Percentiles rank a stretch among this genome's conserved stretches.
Evolutionary conservation across 92 coral and sea anemone species (phyloP).

Genomic region (Heteractis magnifica): DNA sequence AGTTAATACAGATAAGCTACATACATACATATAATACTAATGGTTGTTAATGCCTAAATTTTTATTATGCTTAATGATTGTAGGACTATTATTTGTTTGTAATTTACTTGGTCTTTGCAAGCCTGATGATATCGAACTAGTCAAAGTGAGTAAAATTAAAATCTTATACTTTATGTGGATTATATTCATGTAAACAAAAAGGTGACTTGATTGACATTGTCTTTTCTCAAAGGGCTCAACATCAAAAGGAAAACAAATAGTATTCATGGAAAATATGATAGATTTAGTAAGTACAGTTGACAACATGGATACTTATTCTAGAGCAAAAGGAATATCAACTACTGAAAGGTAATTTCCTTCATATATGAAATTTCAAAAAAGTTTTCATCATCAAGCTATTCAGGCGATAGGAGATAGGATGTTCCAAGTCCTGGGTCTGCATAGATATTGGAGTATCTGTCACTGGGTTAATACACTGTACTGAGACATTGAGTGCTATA

Average conservation of each 20-base stretch:
- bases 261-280: constrained; percentile 72
- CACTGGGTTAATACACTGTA: too few species aligned
- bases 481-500: too few species aligned
- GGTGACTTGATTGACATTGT: not conserved
- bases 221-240: constrained; percentile 57
- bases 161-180: not conserved
- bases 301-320: constrained; percentile 11
- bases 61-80: not conserved
- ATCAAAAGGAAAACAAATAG: constrained; percentile 77
- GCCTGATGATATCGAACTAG: constrained; percentile 90
- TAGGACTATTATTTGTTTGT: constrained; percentile 83
- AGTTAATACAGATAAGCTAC: not conserved
- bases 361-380: not conserved
- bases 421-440: too few species aligned
- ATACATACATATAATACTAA: too few species aligned
- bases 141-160: constrained; percentile 59
- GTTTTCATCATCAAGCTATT: too few species aligned
- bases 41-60: not conserved
- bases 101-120: constrained; percentile 88
- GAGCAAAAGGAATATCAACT: constrained; percentile 5
- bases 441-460: too few species aligned
- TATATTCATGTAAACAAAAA: not conserved
- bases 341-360: constrained; percentile 14
- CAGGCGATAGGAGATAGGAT: too few species aligned
- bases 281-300: constrained; percentile 77